A percentile compares a stretch with the other conserved stretches of the same genome.
These are phyloP conservation scores for Sycophaga agraensis DNA, from an alignment of 1,140 invertebrate genomes.

Conservation along the genomic window DNA sequence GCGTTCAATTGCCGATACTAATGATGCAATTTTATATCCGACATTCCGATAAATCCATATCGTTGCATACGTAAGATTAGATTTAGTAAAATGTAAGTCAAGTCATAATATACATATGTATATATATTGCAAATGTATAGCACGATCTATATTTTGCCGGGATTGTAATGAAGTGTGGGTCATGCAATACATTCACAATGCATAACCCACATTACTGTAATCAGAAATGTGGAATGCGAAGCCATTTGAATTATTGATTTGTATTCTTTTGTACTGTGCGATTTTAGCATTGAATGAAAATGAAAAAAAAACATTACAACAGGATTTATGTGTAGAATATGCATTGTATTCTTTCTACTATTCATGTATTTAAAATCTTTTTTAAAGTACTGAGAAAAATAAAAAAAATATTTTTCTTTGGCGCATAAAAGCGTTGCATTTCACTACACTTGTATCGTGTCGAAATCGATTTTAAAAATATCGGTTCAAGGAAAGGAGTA, in stretches of 20 bases:
- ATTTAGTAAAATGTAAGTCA: conserved; percentile 20
- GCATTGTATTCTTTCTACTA: neutral
- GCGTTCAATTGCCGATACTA: neutral
- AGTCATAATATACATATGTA: neutral
- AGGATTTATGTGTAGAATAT: neutral
- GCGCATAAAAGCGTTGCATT: too few relatives aligned
- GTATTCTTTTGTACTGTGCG: neutral
- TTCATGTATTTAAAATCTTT: too few relatives aligned
- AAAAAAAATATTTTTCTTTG: too few relatives aligned
- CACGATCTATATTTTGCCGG: conserved; percentile 14
- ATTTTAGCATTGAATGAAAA: too few relatives aligned
- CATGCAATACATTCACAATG: conserved; percentile 25
- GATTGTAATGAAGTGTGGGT: conserved; percentile 19
- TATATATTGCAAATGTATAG: conserved; percentile 2
- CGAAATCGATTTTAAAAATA: neutral
- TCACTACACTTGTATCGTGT: too few relatives aligned
- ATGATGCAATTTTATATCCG: conserved; percentile 1
- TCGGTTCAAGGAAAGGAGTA: too few relatives aligned
- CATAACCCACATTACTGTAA: conserved; percentile 29
- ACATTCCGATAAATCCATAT: too few relatives aligned
- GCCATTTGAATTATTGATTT: conserved; percentile 28
- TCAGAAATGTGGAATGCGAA: conserved; percentile 26
- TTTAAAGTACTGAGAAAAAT: too few relatives aligned
- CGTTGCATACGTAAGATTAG: too few relatives aligned
- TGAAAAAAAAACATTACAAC: too few relatives aligned